Evolutionary conservation across 2,797 vertebrate genomes (phyloP).

Genomic region (Parambassis ranga): DNA sequence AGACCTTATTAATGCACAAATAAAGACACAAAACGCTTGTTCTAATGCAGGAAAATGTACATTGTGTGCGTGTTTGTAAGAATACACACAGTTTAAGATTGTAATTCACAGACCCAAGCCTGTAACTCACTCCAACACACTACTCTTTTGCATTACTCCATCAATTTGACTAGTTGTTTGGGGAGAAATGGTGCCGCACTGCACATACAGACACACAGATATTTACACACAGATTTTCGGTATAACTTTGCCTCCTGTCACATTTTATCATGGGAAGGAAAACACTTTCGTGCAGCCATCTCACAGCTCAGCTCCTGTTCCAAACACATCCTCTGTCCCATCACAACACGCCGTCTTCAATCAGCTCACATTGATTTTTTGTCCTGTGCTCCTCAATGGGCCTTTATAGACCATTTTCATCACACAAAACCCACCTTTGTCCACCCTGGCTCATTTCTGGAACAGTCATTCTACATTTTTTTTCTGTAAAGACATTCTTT

Average conservation of each 20-base stretch:
- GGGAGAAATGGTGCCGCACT: too few relatives aligned
- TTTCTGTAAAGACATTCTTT: slow-evolving; percentile 43
- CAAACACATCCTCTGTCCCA: slow-evolving; percentile 57
- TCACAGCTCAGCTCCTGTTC: slow-evolving; percentile 57
- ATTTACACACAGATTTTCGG: slow-evolving; percentile 39
- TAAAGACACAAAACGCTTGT: too few relatives aligned
- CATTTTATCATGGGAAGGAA: slow-evolving; percentile 31
- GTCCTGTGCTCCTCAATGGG: slow-evolving; percentile 59
- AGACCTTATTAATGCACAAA: too few relatives aligned
- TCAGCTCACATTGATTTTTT: slow-evolving; percentile 65
- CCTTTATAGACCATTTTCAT: slow-evolving; percentile 67
- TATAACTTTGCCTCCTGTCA: slow-evolving; percentile 45
- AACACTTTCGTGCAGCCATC: slow-evolving; percentile 18
- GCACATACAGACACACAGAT: not conserved
- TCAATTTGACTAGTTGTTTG: not conserved
- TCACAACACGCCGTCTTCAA: slow-evolving; percentile 68
- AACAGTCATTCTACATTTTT: slow-evolving; percentile 32
- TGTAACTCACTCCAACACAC: too few relatives aligned
- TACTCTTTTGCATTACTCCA: too few relatives aligned
- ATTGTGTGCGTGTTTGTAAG: too few relatives aligned
- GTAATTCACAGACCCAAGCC: too few relatives aligned
- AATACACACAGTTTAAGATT: too few relatives aligned
- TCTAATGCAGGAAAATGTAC: too few relatives aligned
- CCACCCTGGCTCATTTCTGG: slow-evolving; percentile 28
- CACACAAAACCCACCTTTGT: slow-evolving; percentile 74